phyloP scores from a whole-genome alignment of 2,888 invertebrate genomes.

The Hylaea fasciaria region DNA sequence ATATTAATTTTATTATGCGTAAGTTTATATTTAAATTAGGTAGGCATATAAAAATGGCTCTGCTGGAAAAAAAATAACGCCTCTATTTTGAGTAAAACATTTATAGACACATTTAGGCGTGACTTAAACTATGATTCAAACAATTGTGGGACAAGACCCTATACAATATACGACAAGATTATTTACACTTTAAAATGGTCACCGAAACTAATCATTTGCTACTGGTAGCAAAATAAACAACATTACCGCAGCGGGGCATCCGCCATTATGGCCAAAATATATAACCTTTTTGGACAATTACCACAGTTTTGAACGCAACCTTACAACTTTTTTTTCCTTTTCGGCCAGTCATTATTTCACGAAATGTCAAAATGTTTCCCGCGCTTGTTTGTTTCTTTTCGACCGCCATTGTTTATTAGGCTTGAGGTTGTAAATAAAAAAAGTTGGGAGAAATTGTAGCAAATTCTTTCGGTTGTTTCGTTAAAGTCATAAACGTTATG shows the following conservation, averaged over 20 bases:
- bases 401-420: constrained; percentile 30
- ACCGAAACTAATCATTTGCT: constrained; percentile 82
- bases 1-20: too few relatives aligned
- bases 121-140: too few relatives aligned
- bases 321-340: constrained; percentile 40
- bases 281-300: constrained; percentile 75
- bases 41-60: too few relatives aligned
- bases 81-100: too few relatives aligned
- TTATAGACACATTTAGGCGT: too few relatives aligned
- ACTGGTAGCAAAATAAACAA: constrained; percentile 73
- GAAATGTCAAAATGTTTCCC: constrained; percentile 76
- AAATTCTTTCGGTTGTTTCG: constrained; percentile 65
- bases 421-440: constrained; percentile 51
- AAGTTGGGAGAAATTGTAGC: constrained; percentile 68
- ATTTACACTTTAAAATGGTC: constrained; percentile 75
- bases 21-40: too few relatives aligned
- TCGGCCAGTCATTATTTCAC: constrained; percentile 46
- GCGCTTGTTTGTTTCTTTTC: constrained; percentile 56
- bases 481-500: constrained; percentile 49
- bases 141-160: too few relatives aligned
- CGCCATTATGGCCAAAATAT: constrained; percentile 56
- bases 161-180: constrained; percentile 63
- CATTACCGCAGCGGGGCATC: constrained; percentile 64
- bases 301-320: constrained; percentile 66
- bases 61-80: too few relatives aligned